Percentiles rank a stretch among this genome's conserved stretches.
Evolutionary conservation across 2,113 vertebrate species (phyloP).

Genomic region (Phylloscopus whistleri): DNA sequence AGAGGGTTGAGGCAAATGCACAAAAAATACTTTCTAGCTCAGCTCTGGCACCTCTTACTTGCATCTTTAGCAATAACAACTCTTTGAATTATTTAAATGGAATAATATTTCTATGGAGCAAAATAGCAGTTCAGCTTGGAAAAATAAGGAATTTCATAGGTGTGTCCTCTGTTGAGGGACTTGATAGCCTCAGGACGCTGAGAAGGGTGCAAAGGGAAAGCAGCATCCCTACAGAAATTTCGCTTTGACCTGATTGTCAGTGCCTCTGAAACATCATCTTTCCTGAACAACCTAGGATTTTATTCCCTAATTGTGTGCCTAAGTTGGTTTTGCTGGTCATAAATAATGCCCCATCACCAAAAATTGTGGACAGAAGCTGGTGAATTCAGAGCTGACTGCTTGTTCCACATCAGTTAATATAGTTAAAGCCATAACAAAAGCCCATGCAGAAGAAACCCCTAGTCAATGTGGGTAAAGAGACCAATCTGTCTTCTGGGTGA

Average conservation of each 20-base stretch:
- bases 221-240: not conserved
- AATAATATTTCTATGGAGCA: not conserved
- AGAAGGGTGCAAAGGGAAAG: not conserved
- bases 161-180: not conserved
- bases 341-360: not conserved
- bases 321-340: not conserved
- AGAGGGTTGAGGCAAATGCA: not conserved
- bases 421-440: not conserved
- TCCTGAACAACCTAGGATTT: not conserved
- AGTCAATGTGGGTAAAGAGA: not conserved
- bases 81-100: not conserved
- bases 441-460: not conserved
- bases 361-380: fast-evolving
- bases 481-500: not conserved
- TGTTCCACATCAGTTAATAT: not conserved
- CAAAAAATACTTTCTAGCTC: not conserved
- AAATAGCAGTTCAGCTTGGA: not conserved
- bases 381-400: not conserved
- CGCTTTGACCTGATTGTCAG: not conserved
- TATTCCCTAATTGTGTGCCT: not conserved
- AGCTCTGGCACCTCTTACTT: not conserved
- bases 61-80: not conserved
- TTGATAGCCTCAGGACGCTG: not conserved
- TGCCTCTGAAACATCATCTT: not conserved
- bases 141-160: not conserved